phyloP scores from a whole-genome alignment of 2,797 vertebrate genomes.

The Brachyrhaphis roseni region DNA sequence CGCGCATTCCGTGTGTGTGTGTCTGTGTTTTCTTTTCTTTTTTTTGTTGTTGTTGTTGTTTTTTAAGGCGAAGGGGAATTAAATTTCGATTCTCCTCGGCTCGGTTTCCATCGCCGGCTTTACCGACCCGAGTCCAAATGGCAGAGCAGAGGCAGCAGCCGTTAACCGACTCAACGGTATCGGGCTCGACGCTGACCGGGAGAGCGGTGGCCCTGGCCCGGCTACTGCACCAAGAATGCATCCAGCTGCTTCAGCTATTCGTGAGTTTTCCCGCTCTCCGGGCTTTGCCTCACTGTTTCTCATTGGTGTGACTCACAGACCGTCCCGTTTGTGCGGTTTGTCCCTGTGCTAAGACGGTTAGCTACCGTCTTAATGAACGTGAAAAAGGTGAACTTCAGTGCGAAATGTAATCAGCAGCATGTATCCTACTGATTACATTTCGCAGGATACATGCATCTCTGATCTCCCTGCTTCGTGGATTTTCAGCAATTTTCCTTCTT shows the following conservation, averaged over 20 bases:
- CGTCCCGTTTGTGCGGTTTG: conserved; percentile 28
- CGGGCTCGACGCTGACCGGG: conserved; percentile 50
- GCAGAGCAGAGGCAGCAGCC: conserved; percentile 64
- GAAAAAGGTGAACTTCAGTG: not conserved
- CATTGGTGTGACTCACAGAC: conserved; percentile 4
- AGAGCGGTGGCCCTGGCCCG: conserved; percentile 77
- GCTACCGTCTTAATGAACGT: conserved; percentile 38
- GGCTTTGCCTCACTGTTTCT: not conserved
- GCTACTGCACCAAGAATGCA: conserved; percentile 74
- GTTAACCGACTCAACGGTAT: conserved; percentile 49
- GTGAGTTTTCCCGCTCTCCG: conserved; percentile 69
- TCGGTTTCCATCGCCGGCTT: not conserved
- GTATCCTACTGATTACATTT: too few relatives aligned
- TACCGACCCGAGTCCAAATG: conserved; percentile 58
- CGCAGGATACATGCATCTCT: not conserved
- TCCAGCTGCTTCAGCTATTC: conserved; percentile 74
- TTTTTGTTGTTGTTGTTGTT: too few relatives aligned
- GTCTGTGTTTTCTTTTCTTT: not conserved
- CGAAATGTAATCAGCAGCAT: conserved; percentile 33
- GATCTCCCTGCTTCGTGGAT: conserved; percentile 58
- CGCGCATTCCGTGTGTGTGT: not conserved
- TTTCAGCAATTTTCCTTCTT: not conserved
- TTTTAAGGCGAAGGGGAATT: not conserved
- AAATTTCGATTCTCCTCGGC: not conserved
- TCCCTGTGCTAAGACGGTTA: conserved; percentile 19